Percentiles rank a stretch among this genome's conserved stretches.
Evolutionary conservation across 2,113 vertebrate species (phyloP).

Genomic region (Catagonus wagneri): DNA sequence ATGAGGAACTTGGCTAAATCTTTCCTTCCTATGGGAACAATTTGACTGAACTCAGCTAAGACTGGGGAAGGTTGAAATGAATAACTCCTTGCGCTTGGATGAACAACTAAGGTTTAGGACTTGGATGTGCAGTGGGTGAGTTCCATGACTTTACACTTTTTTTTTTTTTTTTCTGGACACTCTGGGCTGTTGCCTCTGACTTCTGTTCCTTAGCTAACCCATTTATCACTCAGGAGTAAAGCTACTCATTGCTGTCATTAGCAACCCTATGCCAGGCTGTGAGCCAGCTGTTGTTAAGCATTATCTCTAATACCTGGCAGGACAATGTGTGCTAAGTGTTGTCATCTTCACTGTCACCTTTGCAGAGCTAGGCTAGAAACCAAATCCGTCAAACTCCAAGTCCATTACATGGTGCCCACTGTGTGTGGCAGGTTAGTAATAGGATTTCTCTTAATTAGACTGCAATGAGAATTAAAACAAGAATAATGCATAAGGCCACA

Average conservation of each 20-base stretch:
- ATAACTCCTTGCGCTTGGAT: neutral
- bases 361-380: neutral
- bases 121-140: neutral
- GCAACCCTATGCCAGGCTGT: neutral
- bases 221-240: neutral
- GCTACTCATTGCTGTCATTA: neutral
- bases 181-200: neutral
- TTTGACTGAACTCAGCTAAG: neutral
- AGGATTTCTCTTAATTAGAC: neutral
- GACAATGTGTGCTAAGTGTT: neutral
- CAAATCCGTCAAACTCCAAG: neutral
- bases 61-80: neutral
- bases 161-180: neutral
- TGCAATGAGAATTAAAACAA: neutral
- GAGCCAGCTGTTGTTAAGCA: neutral
- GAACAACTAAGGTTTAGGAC: neutral
- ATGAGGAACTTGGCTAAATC: conserved; percentile 6
- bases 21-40: conserved; percentile 1
- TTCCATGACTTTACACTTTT: neutral
- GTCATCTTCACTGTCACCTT: neutral
- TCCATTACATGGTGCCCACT: neutral
- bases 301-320: neutral
- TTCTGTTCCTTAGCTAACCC: neutral
- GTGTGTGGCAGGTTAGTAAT: neutral
- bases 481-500: neutral